phyloP scores from a whole-genome alignment of 1,140 invertebrate species.

The Orchestia grillus region DNA sequence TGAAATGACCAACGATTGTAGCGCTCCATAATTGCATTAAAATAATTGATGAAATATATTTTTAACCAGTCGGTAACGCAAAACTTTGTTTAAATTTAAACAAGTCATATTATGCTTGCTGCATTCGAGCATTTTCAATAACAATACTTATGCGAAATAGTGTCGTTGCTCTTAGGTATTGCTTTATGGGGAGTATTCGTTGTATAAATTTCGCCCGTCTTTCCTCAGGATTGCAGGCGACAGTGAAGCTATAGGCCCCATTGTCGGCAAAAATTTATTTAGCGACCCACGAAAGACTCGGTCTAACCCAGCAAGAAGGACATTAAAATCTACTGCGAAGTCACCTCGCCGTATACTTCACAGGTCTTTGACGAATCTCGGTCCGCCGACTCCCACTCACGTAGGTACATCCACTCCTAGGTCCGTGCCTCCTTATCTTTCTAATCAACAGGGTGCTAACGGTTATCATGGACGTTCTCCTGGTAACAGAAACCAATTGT shows the following conservation, averaged over 20 bases:
- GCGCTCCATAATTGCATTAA: neutral
- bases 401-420: neutral
- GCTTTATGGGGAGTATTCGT: neutral
- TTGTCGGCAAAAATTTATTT: constrained; percentile 26
- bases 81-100: neutral
- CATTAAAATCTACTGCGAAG: neutral
- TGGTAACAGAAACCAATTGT: neutral
- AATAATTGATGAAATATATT: neutral
- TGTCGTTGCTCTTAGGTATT: neutral
- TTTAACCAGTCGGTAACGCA: neutral
- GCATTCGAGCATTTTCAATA: neutral
- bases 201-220: neutral
- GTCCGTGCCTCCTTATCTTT: neutral
- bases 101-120: neutral
- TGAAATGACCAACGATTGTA: too few species aligned
- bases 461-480: neutral
- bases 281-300: neutral
- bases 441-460: neutral
- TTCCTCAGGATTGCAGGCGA: neutral
- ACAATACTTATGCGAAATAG: neutral
- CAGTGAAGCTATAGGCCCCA: neutral
- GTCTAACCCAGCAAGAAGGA: neutral
- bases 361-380: constrained; percentile 17
- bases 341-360: constrained; percentile 2
- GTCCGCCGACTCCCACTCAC: neutral